These are phyloP conservation scores for Meles meles DNA, from an alignment of 2,113 vertebrate species.

Conservation along the genomic window DNA sequence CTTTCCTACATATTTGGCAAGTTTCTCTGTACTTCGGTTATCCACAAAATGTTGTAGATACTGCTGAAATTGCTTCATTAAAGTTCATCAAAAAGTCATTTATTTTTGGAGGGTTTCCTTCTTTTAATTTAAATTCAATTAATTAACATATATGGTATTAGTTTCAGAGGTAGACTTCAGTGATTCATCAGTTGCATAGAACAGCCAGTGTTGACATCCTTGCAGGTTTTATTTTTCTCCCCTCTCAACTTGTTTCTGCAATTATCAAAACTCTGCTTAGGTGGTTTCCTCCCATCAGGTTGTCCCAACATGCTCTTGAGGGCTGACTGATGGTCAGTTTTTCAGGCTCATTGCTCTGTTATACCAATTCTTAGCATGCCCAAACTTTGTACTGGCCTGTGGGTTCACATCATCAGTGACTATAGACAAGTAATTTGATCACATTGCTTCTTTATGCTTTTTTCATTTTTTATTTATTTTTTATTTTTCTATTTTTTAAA, in stretches of 20 bases:
- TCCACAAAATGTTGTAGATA: rapidly evolving
- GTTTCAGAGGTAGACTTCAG: too few relatives aligned
- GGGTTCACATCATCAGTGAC: background rate
- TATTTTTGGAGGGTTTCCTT: background rate
- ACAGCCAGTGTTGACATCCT: background rate
- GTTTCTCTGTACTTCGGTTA: background rate
- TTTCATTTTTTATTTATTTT: background rate
- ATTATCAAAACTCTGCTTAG: background rate
- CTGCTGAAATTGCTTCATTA: background rate
- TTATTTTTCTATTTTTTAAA: background rate
- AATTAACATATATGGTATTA: too few relatives aligned
- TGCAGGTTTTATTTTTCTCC: background rate
- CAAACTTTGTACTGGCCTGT: background rate
- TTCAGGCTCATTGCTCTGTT: background rate
- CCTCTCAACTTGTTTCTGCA: background rate
- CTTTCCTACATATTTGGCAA: background rate
- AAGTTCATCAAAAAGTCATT: background rate
- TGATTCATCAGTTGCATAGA: too few relatives aligned
- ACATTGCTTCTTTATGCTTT: background rate
- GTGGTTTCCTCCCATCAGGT: background rate
- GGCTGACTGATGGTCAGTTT: background rate
- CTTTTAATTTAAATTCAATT: too few relatives aligned
- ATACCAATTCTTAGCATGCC: background rate
- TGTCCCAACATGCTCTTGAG: background rate
- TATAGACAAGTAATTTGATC: background rate